Conservation (phyloP, 2,797 vertebrate genomes). For the Myoxocephalus aenaeus region DNA sequence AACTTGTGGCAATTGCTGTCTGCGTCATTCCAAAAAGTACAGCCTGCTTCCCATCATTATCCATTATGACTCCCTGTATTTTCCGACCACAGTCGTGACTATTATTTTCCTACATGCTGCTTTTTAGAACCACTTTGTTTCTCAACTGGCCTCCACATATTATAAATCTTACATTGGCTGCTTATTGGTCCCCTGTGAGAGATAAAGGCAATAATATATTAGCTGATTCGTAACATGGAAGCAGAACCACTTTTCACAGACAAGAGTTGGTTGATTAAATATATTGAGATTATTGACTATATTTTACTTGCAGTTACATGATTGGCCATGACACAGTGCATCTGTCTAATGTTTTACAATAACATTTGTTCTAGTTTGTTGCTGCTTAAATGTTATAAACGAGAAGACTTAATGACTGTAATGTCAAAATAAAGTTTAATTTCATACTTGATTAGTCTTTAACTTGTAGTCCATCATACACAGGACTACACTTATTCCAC, state of each 20-base stretch:
- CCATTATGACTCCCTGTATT: slow-evolving; percentile 16
- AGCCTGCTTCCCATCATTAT: slow-evolving; percentile 20
- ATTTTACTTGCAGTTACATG: background rate
- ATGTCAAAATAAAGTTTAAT: background rate
- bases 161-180: slow-evolving; percentile 23
- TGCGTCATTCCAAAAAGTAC: slow-evolving; percentile 51
- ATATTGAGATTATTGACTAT: slow-evolving; percentile 17
- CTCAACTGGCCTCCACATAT: slow-evolving; percentile 3
- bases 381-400: background rate
- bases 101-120: slow-evolving; percentile 25
- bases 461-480: background rate
- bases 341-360: background rate
- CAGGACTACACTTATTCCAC: background rate
- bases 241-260: slow-evolving; percentile 18
- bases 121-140: slow-evolving; percentile 12
- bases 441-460: background rate
- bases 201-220: slow-evolving; percentile 6
- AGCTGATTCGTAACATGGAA: slow-evolving; percentile 26
- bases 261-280: slow-evolving; percentile 15
- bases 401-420: background rate
- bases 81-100: slow-evolving; percentile 24
- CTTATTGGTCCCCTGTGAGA: background rate
- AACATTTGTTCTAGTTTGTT: background rate
- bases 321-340: background rate
- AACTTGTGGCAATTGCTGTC: slow-evolving; percentile 1